Evolutionary conservation across 1,140 invertebrate genomes (phyloP), one percentile per base, ranked within the genome.

Genomic region (Ooceraea biroi): DNA sequence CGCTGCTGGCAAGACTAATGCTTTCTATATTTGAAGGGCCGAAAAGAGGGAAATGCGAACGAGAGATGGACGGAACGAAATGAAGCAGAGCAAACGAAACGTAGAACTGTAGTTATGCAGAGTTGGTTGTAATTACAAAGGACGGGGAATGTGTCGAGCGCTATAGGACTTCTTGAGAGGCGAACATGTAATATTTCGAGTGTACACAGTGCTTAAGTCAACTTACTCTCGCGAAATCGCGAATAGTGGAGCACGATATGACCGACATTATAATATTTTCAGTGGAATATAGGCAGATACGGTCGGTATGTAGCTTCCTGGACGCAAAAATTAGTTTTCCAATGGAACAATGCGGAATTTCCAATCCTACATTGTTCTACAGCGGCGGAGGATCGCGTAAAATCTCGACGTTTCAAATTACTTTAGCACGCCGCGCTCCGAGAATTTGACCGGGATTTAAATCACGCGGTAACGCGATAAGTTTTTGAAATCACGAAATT

Each of bases 101-200:
- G n/a, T 25, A 36, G 19, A 78, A 46, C 46, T 69, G 17, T 36
- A 69, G 46, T 69, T 80, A 57, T 57, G 52, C 41, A 44, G 69
- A 80, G 77, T 58, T 80, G 52, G 19, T n/a, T 66, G 65, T 50
- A 69, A 84, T 84, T 82, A 71, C 30, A 60, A 84, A 58, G 57
- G 63, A 71, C 22, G 48, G 0, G 22, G 76, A 22, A 55, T 25
- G 46, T 25, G 41, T 22, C 22, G 44, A 50, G 48, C 14, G 27
- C n/a, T 77, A 14, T 57, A 12, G 14, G 44, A 55, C 22, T 46
- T 76, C 72, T 83, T 77, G 46, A 61, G 66, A 71, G 36, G 48
- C 48, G 46, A 36, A 61, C 36, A 74, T 65, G 78, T 50, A 82
- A 82, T 84, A 84, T 84, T 84, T 84, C 77, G n/a, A 82, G 44